A percentile compares a stretch with the other conserved stretches of the same genome.
phyloP scores from a whole-genome alignment of 2,888 invertebrate species.

The Cancer borealis region DNA sequence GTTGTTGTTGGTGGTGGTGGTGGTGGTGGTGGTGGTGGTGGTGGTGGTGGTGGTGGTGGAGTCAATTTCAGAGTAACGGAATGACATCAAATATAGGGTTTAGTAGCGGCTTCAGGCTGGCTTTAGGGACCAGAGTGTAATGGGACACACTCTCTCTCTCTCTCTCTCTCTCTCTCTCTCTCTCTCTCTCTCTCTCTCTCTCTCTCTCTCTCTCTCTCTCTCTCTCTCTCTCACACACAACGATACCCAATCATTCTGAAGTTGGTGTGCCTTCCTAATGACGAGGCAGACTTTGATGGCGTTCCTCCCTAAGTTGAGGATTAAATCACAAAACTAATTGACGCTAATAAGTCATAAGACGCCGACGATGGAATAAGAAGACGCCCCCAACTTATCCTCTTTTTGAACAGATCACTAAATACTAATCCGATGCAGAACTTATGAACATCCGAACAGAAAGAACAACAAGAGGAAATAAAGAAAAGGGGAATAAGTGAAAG shows the following conservation, averaged over 20 bases:
- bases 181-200: conserved; percentile 20
- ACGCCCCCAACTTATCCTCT: neutral
- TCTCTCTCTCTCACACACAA: neutral
- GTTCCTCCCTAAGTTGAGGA: neutral
- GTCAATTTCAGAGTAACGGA: no score
- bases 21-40: conserved; percentile 22
- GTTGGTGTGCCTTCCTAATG: no score
- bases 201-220: conserved; percentile 13
- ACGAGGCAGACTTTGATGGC: no score
- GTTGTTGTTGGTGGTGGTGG: neutral
- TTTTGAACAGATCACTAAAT: neutral
- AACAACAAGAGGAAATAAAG: neutral
- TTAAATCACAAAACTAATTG: neutral
- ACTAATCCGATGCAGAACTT: no score
- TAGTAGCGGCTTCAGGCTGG: no score
- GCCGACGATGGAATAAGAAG: neutral
- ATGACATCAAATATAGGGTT: no score
- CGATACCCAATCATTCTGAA: neutral
- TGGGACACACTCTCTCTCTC: neutral
- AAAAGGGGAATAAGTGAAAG: neutral
- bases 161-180: conserved; percentile 20
- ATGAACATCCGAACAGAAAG: no score
- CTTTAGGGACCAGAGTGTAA: neutral
- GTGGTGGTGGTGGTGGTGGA: conserved; percentile 10
- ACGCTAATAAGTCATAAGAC: neutral